phyloP scores from a whole-genome alignment of 2,888 invertebrate species.

The Pristionchus arcanus region DNA sequence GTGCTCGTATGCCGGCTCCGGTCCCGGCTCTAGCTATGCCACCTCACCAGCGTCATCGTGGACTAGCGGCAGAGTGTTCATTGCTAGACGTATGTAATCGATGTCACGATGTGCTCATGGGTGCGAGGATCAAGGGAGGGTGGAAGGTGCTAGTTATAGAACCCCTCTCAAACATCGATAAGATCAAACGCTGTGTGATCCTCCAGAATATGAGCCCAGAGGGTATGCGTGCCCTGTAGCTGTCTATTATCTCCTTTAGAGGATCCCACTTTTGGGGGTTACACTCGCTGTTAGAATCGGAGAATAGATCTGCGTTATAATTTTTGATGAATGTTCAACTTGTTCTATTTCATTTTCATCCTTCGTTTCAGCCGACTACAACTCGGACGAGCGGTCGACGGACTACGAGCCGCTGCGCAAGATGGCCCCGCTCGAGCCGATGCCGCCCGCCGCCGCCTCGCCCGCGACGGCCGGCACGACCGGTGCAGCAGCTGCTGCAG shows the following conservation, averaged over 20 bases:
- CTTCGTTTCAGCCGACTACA: conserved; percentile 46
- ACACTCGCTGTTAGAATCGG: too few species aligned
- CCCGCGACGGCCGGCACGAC: not conserved
- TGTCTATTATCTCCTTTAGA: too few species aligned
- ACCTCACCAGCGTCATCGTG: not conserved
- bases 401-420: conserved; percentile 1
- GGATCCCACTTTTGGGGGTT: too few species aligned
- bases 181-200: too few species aligned
- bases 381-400: conserved; percentile 49
- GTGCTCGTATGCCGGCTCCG: not conserved
- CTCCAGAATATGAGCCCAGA: too few species aligned
- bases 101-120: not conserved
- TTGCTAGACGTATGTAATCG: not conserved
- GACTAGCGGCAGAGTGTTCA: not conserved
- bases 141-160: too few species aligned
- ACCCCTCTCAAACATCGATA: too few species aligned
- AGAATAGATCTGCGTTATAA: too few species aligned
- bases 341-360: not conserved
- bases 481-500: not conserved
- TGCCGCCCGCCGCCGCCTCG: not conserved
- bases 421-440: conserved; percentile 51
- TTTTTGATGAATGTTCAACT: not conserved
- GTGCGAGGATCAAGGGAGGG: too few species aligned
- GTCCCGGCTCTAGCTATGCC: not conserved
- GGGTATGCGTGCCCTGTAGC: too few species aligned